Base-by-base conservation (phyloP, 2,113 vertebrate genomes). In the Oreochromis tanganicae region DNA sequence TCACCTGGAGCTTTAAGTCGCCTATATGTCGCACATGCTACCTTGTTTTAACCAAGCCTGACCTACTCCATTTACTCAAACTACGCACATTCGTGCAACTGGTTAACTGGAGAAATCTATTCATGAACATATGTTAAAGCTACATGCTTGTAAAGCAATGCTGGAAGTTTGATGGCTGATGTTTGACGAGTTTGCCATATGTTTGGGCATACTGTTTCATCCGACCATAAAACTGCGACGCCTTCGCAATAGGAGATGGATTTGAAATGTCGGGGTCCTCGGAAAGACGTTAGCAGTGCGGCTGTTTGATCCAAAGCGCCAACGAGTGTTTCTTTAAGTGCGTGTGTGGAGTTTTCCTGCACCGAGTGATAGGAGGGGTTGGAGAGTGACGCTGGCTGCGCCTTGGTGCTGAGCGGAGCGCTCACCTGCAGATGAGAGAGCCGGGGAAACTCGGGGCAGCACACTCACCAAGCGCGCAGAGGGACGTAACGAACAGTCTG, bases 341-440 rank as follows among this genome's bases (percentile, higher is more conserved):
- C 63, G 90, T 88, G 93, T 91, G 93, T 92, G 92, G 91, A 93
- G 94, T 94, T 93, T 83, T 94, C 93, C 92, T 87, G 93, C 87
- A 83, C 91, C 85, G 95, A 92, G 80, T 93, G 89, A 93, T 85
- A 94, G 96, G 95, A 96, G 95, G 95, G 95, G 94, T 95, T 88
- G 95, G 83, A 85, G 94, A 91, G 95, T 95, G 96, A 96, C 96
- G 95, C 95, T 91, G 92, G 91, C 94, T 94, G 96, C 95, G 93
- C 95, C 95, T 94, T 90, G 93, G 94, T 93, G 95, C 95, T 89
- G 96, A 96, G 96, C 95, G 88, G 91, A 96, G 94, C 94, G 93
- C 95, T 96, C 95, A 96, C 96, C 95, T 96, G 95, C 96, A 96
- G 92, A 95, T 88, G 92, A 94, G 91, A 95, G 94, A 94, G 92